These are phyloP conservation scores for Ceratitis capitata DNA, from an alignment of 1,140 invertebrate species.

Conservation along the genomic window DNA sequence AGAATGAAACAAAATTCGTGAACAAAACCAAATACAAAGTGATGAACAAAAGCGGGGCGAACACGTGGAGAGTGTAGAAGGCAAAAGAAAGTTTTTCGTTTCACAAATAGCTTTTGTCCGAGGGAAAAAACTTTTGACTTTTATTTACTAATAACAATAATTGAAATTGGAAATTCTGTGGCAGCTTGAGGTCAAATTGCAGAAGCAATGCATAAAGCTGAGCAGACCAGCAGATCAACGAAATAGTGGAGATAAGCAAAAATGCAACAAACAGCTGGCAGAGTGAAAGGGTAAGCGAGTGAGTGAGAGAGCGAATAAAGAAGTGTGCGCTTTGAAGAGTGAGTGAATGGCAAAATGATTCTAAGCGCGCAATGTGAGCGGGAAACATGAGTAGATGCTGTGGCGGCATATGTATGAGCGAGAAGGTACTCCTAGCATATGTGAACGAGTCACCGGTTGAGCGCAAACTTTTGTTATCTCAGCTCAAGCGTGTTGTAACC, in stretches of 20 bases:
- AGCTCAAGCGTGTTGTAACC: background rate
- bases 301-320: background rate
- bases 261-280: background rate
- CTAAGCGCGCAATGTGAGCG: no score
- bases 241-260: background rate
- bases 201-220: background rate
- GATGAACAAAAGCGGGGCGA: background rate
- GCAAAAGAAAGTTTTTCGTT: background rate
- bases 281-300: background rate
- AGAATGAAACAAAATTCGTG: background rate
- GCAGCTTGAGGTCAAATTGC: background rate
- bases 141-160: constrained; percentile 38
- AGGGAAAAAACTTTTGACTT: constrained; percentile 7
- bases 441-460: background rate
- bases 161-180: constrained; percentile 34
- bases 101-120: no score
- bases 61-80: background rate
- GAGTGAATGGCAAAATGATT: background rate
- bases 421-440: no score
- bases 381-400: no score
- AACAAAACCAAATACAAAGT: background rate
- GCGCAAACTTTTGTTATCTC: background rate
- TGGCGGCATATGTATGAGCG: no score
- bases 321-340: background rate
- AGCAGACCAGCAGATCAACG: background rate